Evolutionary conservation across 2,888 invertebrate genomes (phyloP).

Genomic region (Tachina grossa): DNA sequence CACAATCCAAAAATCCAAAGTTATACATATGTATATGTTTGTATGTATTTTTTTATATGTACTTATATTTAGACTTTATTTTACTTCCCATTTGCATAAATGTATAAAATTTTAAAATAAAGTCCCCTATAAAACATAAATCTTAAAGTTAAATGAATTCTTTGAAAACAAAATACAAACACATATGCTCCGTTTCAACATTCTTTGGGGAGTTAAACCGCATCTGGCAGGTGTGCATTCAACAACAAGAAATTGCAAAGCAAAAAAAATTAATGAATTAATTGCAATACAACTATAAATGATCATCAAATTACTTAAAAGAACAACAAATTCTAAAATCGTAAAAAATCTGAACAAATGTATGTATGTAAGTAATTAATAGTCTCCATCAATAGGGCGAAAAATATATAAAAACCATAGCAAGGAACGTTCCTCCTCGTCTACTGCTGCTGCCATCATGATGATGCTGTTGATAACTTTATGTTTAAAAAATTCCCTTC

Average conservation of each 20-base stretch:
- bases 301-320: slow-evolving; percentile 64
- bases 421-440: slow-evolving; percentile 18
- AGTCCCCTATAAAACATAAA: slow-evolving; percentile 20
- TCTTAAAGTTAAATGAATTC: slow-evolving; percentile 12
- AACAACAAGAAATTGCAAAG: slow-evolving; percentile 33
- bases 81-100: neutral
- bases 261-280: slow-evolving; percentile 48
- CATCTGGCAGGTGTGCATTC: slow-evolving; percentile 66
- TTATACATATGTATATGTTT: too few relatives aligned
- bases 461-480: slow-evolving; percentile 72
- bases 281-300: slow-evolving; percentile 67
- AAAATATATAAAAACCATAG: slow-evolving; percentile 62
- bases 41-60: too few relatives aligned
- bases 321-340: slow-evolving; percentile 39
- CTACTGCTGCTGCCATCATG: slow-evolving; percentile 20
- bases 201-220: slow-evolving; percentile 39
- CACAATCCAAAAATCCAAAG: too few relatives aligned
- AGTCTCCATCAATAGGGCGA: slow-evolving; percentile 69
- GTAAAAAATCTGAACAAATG: slow-evolving; percentile 30
- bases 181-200: slow-evolving; percentile 45
- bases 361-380: slow-evolving; percentile 76
- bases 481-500: slow-evolving; percentile 48
- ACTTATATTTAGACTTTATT: neutral
- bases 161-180: slow-evolving; percentile 17
- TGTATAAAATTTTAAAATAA: neutral